Evolutionary conservation across 2,797 vertebrate species (phyloP), one percentile per base, ranked within the genome.

Genomic region (Arctocebus calabarensis): DNA sequence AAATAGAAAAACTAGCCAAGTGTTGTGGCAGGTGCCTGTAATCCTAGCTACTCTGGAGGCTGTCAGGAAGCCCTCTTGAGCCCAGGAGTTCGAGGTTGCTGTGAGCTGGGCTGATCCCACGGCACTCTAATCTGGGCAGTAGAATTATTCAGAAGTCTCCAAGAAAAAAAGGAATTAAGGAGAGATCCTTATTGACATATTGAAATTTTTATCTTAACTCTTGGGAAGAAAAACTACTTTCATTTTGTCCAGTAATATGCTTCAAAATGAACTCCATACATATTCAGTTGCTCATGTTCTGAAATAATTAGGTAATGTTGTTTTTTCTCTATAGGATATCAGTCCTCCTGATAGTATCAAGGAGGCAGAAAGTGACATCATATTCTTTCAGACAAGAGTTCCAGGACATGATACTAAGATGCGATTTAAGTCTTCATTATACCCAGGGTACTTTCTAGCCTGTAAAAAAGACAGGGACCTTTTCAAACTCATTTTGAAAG

Each of bases 401-500:
- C 88, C 55, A 83, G 97, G 97, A 87, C 91, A 91, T 84, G 29
- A 78, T 4, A 32, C 96, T 40, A 96, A 92, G 77, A 92, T 94
- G 17, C 68, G 90, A 0, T 98, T 98, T 90, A 96, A 97, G 59
- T 98, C 97, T 87, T 97, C 97, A 71, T 78, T 95, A 34, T 96
- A 98, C 32, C 12, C 90, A 91, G 95, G 92, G 48, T 62, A 97
- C 82, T 98, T 96, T 94, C 90, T 98, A 70, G 97, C 97, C 91
- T 96, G 95, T 91, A 7, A 94, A 89, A 90, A 89, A 87, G 96
- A 96, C 25, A 27, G 70, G 1, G 88, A 88, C 1, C 4, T 59
- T 94, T 97, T 84, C 73, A 98, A 88, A 95, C 96, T 97, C n/a
- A 85, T 79, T 92, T 79, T 98, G 92, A 98, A 97, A 87, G 20